Conservation (phyloP, 2,888 invertebrate genomes). For the Ennomos fuscantarius region DNA sequence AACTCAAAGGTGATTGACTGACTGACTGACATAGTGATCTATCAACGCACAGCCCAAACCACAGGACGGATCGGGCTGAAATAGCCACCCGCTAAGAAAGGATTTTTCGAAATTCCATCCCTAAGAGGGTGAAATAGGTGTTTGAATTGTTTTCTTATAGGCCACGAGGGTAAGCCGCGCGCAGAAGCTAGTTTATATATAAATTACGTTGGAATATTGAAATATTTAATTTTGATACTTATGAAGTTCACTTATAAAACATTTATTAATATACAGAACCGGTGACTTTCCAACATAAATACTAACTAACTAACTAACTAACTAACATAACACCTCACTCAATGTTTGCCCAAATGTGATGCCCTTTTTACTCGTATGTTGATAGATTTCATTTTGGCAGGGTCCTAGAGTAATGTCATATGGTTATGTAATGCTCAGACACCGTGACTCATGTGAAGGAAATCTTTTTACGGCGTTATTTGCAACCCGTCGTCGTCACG, state of each 20-base stretch:
- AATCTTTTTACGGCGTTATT: constrained; percentile 3
- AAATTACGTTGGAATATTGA: neutral
- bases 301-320: too few species aligned
- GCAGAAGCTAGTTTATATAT: too few species aligned
- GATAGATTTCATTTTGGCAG: constrained; percentile 2
- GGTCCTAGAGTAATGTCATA: constrained; percentile 1
- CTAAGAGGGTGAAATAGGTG: too few species aligned
- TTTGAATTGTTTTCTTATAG: too few species aligned
- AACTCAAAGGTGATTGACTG: too few species aligned
- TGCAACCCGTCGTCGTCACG: neutral
- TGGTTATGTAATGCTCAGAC: constrained; percentile 3
- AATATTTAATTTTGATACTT: neutral
- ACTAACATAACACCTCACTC: neutral
- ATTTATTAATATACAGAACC: neutral
- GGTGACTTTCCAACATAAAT: neutral
- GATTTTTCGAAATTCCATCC: too few species aligned
- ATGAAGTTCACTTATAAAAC: neutral
- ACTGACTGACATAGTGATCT: too few species aligned
- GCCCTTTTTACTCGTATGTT: neutral
- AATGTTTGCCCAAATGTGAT: neutral
- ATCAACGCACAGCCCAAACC: too few species aligned
- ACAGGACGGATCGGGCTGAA: too few species aligned
- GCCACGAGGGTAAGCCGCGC: too few species aligned
- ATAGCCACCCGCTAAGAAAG: too few species aligned
- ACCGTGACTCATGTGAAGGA: neutral